phyloP scores from a whole-genome alignment of 2,888 invertebrate genomes.

The Augiades crinisus region DNA sequence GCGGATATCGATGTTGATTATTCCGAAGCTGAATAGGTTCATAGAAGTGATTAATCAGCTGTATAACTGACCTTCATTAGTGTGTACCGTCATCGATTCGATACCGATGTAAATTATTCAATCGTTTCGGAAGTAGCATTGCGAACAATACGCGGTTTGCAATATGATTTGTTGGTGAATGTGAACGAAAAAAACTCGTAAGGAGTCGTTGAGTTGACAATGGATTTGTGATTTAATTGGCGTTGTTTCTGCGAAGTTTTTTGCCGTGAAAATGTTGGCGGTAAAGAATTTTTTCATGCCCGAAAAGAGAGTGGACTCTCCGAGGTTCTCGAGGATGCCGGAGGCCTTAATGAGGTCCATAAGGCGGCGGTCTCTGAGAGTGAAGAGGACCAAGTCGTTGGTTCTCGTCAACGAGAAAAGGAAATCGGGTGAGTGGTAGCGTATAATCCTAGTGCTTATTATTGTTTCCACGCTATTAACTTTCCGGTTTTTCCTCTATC shows the following conservation, averaged over 20 bases:
- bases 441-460: constrained; percentile 46
- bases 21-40: constrained; percentile 25
- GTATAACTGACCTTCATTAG: constrained; percentile 27
- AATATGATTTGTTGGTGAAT: constrained; percentile 17
- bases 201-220: constrained; percentile 16
- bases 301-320: constrained; percentile 81
- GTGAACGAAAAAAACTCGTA: constrained; percentile 12
- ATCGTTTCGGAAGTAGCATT: constrained; percentile 19
- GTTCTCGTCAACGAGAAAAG: constrained; percentile 87
- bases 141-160: constrained; percentile 17
- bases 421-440: constrained; percentile 88
- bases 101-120: constrained; percentile 12
- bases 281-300: constrained; percentile 89
- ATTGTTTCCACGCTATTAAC: background rate
- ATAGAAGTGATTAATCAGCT: constrained; percentile 31
- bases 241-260: constrained; percentile 7
- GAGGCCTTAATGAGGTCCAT: constrained; percentile 88
- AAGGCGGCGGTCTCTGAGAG: constrained; percentile 85
- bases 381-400: constrained; percentile 88
- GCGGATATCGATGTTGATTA: constrained; percentile 24
- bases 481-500: background rate
- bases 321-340: constrained; percentile 84
- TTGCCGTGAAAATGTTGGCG: constrained; percentile 80
- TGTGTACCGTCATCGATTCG: constrained; percentile 14
- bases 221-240: constrained; percentile 21